phyloP scores from a whole-genome alignment of 2,113 vertebrate genomes.

The Pelmatolapia mariae region DNA sequence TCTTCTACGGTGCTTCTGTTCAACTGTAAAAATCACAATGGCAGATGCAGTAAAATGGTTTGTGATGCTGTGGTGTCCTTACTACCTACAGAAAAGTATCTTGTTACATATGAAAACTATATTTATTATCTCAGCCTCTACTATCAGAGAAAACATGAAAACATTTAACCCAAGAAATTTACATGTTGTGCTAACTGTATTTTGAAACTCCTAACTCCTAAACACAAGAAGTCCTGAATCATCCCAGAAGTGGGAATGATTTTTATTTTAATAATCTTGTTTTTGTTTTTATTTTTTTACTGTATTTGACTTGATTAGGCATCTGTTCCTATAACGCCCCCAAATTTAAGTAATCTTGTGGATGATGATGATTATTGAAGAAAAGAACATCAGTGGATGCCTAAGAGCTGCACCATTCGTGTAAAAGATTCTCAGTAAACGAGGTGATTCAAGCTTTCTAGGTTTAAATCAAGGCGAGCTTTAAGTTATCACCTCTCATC shows the following conservation, averaged over 20 bases:
- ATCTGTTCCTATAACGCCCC: background rate
- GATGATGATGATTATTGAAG: background rate
- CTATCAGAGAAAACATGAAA: background rate
- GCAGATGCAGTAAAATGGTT: background rate
- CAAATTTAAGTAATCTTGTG: background rate
- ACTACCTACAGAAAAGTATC: background rate
- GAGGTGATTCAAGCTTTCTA: background rate
- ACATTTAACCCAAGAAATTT: background rate
- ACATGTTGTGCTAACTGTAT: background rate
- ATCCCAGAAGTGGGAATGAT: background rate
- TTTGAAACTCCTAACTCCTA: background rate
- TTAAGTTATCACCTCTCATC: background rate
- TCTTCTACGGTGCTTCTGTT: fast-evolving
- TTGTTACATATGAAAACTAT: background rate
- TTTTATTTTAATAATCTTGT: background rate
- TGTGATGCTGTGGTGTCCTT: background rate
- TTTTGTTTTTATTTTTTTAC: background rate
- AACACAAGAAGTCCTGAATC: background rate
- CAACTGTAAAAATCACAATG: background rate
- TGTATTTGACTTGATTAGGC: background rate
- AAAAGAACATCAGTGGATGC: background rate
- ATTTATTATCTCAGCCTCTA: background rate
- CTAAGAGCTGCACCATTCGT: background rate
- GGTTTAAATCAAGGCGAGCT: background rate
- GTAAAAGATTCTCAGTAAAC: background rate